phyloP scores from a whole-genome alignment of 1,140 invertebrate genomes.

The Mercenaria mercenaria region DNA sequence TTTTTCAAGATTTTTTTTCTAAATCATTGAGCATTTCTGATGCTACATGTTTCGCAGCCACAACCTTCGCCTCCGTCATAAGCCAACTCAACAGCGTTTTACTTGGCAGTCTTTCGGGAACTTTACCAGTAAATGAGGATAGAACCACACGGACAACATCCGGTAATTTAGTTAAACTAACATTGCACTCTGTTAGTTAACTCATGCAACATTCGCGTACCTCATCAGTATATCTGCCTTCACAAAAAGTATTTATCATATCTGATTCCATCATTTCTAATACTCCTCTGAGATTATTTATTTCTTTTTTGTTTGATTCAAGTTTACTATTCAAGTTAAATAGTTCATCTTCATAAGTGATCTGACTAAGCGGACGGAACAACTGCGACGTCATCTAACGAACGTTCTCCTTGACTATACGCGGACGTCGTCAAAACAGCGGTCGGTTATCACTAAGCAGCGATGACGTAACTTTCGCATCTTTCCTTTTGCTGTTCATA shows the following conservation, averaged over 20 bases:
- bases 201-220: background rate
- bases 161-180: background rate
- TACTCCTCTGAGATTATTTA: background rate
- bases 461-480: too few relatives aligned
- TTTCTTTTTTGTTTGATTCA: too few relatives aligned
- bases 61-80: background rate
- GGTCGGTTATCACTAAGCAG: too few relatives aligned
- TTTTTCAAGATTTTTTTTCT: background rate
- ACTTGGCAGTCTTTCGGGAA: background rate
- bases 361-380: too few relatives aligned
- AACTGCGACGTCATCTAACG: too few relatives aligned
- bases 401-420: too few relatives aligned
- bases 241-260: background rate
- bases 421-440: too few relatives aligned
- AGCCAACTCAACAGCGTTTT: background rate
- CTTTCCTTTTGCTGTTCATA: too few relatives aligned
- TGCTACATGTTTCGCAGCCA: background rate
- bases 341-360: too few relatives aligned
- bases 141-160: background rate
- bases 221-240: background rate
- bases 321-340: too few relatives aligned
- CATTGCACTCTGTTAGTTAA: background rate
- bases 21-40: background rate
- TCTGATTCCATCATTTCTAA: background rate
- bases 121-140: background rate